A percentile compares a stretch with the other conserved stretches of the same genome.
phyloP scores from a whole-genome alignment of 2,797 vertebrate genomes.

The Typhlichthys subterraneus region DNA sequence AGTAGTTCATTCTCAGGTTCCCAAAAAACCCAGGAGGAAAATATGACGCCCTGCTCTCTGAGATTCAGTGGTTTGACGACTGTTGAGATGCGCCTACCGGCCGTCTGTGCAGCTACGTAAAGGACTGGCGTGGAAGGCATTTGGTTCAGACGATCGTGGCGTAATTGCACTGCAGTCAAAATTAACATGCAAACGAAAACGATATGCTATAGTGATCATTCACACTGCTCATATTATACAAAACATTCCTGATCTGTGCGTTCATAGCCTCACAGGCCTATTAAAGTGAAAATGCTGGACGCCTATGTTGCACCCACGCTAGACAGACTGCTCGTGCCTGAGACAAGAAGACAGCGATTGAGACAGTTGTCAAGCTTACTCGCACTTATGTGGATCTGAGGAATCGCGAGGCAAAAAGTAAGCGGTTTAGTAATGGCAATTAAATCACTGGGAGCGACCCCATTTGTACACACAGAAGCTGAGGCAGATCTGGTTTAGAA shows the following conservation, averaged over 20 bases:
- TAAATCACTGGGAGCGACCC: not conserved
- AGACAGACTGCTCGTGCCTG: constrained; percentile 28
- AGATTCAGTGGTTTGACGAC: not conserved
- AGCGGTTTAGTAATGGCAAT: constrained; percentile 1
- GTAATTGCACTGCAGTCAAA: constrained; percentile 16
- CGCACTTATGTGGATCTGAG: not conserved
- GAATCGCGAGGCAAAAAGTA: not conserved
- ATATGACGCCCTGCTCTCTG: constrained; percentile 1
- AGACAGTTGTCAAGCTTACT: constrained; percentile 1
- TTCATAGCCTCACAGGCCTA: constrained; percentile 49
- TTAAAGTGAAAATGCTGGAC: constrained; percentile 34
- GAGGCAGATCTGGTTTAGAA: constrained; percentile 10
- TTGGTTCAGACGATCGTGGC: constrained; percentile 12
- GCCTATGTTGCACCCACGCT: constrained; percentile 27
- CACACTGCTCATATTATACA: constrained; percentile 19
- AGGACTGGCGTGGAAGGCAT: constrained; percentile 24
- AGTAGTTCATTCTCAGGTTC: not conserved
- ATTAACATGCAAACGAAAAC: constrained; percentile 27
- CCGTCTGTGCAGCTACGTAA: not conserved
- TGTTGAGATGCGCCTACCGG: constrained; percentile 1
- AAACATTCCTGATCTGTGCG: constrained; percentile 55
- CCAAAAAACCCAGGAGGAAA: not conserved
- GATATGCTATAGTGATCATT: constrained; percentile 23
- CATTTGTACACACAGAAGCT: not conserved
- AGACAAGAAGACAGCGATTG: constrained; percentile 20